Evolutionary conservation across 2,797 vertebrate genomes (phyloP), one percentile per base, ranked within the genome.

Genomic region (Pagetopsis macropterus): DNA sequence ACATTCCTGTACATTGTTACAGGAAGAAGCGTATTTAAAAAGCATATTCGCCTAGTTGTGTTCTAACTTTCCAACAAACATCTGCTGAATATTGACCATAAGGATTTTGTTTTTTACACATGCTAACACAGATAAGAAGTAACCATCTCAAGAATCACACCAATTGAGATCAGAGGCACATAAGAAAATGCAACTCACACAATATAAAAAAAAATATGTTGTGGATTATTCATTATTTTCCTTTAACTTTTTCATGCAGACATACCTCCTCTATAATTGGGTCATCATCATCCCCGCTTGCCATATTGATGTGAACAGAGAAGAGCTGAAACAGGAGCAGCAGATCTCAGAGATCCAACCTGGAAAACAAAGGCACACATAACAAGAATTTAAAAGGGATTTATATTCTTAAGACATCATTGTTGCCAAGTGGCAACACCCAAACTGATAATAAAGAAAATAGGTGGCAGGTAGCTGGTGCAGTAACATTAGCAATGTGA

Each of bases 201-300:
- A 52, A 49, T 37, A 37, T 37, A 7, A 37, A 37, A 37, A 37
- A 37, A 11, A 58, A 54, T 31, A 31, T 0, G 51, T 5, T 43
- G 6, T 31, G 19, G 17, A 12, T 67, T 50, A 33, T 11, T 0
- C 48, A 44, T 21, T 8, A 14, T 23, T 9, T 5, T n/a, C n/a
- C n/a, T n/a, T n/a, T n/a, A n/a, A n/a, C n/a, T n/a, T n/a, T n/a
- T n/a, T 12, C 1, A 1, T 45, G 2, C 27, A 14, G 8, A 74
- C 91, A 75, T 91, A 99, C 98, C 96, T 99, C 98, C 88, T 98
- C 96, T 95, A 99, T 95, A 85, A 99, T 95, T 72, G 97, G 98
- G 91, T 99, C 98, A 85, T 99, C 97, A 79, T 98, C 97, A 79
- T 99, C 98, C 91, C 97, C 96, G 89, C 96, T 99, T 93, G 97